These are phyloP conservation scores for Pagetopsis macropterus DNA, from an alignment of 2,797 vertebrate species.

Conservation along the genomic window DNA sequence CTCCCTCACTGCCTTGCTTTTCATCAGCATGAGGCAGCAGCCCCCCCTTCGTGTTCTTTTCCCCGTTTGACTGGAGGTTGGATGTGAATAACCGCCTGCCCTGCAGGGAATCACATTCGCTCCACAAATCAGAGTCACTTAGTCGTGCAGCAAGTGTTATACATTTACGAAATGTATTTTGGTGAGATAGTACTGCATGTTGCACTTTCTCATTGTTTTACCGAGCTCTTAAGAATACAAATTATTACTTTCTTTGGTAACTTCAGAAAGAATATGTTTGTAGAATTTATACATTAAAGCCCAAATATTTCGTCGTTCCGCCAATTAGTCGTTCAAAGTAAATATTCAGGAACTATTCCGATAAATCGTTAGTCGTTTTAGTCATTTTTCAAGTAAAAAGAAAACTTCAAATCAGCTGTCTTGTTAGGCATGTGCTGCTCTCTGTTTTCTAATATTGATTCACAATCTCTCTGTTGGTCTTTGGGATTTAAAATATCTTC, in stretches of 20 bases:
- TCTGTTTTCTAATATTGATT: no score
- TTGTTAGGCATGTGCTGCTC: background rate
- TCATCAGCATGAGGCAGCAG: constrained; percentile 37
- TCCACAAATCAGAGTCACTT: constrained; percentile 20
- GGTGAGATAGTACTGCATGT: background rate
- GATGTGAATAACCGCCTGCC: constrained; percentile 18
- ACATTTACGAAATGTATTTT: constrained; percentile 2
- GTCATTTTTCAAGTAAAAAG: background rate
- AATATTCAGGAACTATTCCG: background rate
- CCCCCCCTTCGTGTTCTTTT: background rate
- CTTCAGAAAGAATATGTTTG: background rate
- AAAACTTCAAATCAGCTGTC: no score
- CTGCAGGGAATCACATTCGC: constrained; percentile 33
- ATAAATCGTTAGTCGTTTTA: background rate
- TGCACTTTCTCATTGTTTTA: background rate
- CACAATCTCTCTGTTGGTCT: no score
- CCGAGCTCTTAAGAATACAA: background rate
- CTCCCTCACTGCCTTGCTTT: constrained; percentile 49
- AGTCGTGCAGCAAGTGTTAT: background rate
- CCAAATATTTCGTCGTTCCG: background rate
- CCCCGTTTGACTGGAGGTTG: constrained; percentile 8
- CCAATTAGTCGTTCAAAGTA: background rate
- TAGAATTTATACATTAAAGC: background rate
- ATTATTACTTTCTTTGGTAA: background rate
- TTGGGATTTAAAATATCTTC: no score